Base-by-base conservation (phyloP, 64 coral and sea anemone species). In the Cladopsammia gracilis region DNA sequence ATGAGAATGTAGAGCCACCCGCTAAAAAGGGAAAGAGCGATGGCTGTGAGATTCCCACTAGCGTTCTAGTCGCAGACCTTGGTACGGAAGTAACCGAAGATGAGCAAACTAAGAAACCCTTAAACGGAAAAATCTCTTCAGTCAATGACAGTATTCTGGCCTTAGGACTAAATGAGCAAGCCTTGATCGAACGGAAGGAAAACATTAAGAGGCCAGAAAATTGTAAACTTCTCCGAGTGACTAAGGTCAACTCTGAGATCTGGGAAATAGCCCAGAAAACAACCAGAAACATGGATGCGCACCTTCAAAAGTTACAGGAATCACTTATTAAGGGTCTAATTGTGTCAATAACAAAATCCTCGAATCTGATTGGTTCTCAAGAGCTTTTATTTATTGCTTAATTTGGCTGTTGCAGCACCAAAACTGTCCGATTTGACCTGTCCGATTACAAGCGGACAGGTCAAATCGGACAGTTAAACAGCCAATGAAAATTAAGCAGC, bases 201-300 rank as follows among this genome's bases (percentile, higher is more conserved):
- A 46, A 58, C 15, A 48, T 92, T 18, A 75, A 48, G 73, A 67
- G 79, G 47, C 90, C 89, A 45, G 89, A 82, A 83, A 83, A 91
- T 69, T 91, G 89, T 20, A 83, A 83, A 50, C 48, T 91, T 51
- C 47, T 91, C 19, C 66, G 0, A 23, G 66, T 70, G 66, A 70
- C n/a, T 23, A 82, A 83, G 57, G 77, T 91, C 23, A 83, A 83
- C 77, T 26, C 77, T 14, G 78, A 91, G 54, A 91, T 91, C 20
- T 91, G 77, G 89, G 89, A 91, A 44, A 83, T 84, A 53, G 78
- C 89, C 14, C 60, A 71, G 42, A 91, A 90, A 82, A 51, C 59
- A 10, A 91, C 77, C 25, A 18, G 66, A 15, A 91, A 77, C 45
- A 91, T 91, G 90, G 79, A 92, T 92, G 79, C 69, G 7, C 68